Evolutionary conservation across 2,888 invertebrate species (phyloP), one percentile per base, ranked within the genome.

Genomic region (Cataglyphis rosenhaueri): DNA sequence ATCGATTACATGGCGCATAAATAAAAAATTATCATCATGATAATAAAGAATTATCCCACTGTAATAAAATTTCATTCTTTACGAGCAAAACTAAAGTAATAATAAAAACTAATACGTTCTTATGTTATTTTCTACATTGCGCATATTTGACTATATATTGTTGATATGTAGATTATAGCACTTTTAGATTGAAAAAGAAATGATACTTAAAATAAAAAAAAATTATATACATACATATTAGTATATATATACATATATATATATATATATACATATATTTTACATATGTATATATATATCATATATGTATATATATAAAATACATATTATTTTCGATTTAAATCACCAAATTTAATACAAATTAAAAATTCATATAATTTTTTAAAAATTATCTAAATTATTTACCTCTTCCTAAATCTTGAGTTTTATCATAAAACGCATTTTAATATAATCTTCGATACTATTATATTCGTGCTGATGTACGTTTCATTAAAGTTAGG

Each of bases 401-500:
- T 44, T 44, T n/a, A 8, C 0, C 3, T 35, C 9, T 61, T 10
- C 29, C 29, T 29, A n/a, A 32, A 61, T 61, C 15, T 74, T 32
- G 3, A 74, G 44, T 62, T 52, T 52, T 15, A 5, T 32, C 10
- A 29, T 3, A 41, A 32, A 74, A 59, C 21, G 9, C 3, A 15
- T 21, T 41, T 73, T 32, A 52, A 57, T 59, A 25, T 15, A 44
- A 74, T 44, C 44, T 48, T 48, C 38, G 35, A 15, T 38, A 4
- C 18, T n/a, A 12, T 52, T 35, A 6, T 35, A 35, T 25, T 38
- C 48, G 35, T 21, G 25, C 5, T 52, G 12, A 32, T 76, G 18
- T 35, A 41, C 15, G 25, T 21, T 75, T 55, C 12, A 41, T 66
- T 76, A 29, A n/a, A 76, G 38, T 38, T 65, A 18, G 15, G n/a